Evolutionary conservation across 2,888 invertebrate species (phyloP).

Genomic region (Endotricha flammealis): DNA sequence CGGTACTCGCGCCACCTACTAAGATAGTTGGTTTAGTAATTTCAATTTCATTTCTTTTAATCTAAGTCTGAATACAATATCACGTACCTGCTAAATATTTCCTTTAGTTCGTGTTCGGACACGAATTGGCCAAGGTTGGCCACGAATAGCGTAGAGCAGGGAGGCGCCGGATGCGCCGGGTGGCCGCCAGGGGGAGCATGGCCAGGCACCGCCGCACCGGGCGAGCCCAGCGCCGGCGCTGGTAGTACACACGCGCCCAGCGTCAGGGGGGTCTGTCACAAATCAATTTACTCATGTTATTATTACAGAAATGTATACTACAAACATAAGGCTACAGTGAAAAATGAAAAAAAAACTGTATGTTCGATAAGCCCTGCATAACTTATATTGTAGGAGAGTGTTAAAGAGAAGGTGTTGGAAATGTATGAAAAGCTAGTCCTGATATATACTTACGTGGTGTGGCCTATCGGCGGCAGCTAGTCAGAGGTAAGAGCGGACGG

Average conservation of each 20-base stretch:
- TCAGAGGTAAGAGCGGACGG: slow-evolving; percentile 98
- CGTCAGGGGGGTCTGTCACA: slow-evolving; percentile 68
- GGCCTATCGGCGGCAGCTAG: slow-evolving; percentile 92
- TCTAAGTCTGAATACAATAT: too few species aligned
- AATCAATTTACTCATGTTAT: slow-evolving; percentile 5
- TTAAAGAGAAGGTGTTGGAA: too few species aligned
- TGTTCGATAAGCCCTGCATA: too few species aligned
- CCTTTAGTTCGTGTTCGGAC: slow-evolving; percentile 98
- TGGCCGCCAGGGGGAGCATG: slow-evolving; percentile 78
- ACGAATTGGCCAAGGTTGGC: slow-evolving; percentile 98
- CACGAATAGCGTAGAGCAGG: slow-evolving; percentile 98
- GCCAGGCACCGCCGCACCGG: slow-evolving; percentile 87
- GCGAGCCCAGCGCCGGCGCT: slow-evolving; percentile 95
- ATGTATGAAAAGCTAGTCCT: background rate
- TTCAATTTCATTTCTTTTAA: too few species aligned
- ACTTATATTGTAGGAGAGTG: too few species aligned
- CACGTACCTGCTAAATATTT: slow-evolving; percentile 97
- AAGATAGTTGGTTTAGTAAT: too few species aligned
- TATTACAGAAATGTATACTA: too few species aligned
- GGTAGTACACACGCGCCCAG: slow-evolving; percentile 90
- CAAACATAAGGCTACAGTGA: too few species aligned
- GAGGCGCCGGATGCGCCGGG: slow-evolving; percentile 83
- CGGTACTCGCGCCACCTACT: too few species aligned
- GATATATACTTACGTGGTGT: slow-evolving; percentile 75
- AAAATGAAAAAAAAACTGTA: too few species aligned